Evolutionary conservation across 1,140 invertebrate genomes (phyloP).

Genomic region (Drosophila asahinai): DNA sequence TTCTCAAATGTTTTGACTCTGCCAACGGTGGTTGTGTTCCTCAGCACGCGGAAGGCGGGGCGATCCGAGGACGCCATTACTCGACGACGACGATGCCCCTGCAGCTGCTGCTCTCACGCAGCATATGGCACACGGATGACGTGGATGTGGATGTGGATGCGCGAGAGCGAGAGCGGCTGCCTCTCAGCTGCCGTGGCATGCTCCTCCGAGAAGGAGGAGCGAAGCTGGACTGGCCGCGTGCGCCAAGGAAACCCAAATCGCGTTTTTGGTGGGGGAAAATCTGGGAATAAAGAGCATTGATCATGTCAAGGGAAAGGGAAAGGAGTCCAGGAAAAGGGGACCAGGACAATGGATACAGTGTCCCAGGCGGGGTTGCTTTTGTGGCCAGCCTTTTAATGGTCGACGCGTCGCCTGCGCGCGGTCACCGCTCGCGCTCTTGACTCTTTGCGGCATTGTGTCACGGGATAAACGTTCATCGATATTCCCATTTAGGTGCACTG

Average conservation of each 20-base stretch:
- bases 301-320: constrained; percentile 34
- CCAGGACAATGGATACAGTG: constrained; percentile 10
- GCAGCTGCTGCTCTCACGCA: constrained; percentile 47
- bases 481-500: constrained; percentile 17
- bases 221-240: constrained; percentile 39
- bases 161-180: constrained; percentile 13
- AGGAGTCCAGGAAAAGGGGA: constrained; percentile 3
- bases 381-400: constrained; percentile 67
- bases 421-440: constrained; percentile 62
- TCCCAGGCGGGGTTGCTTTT: constrained; percentile 55
- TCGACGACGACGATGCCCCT: constrained; percentile 16
- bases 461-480: constrained; percentile 75
- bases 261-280: constrained; percentile 41
- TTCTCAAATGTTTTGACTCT: constrained; percentile 77
- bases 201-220: constrained; percentile 53
- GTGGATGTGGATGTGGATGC: background rate
- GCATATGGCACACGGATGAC: constrained; percentile 25
- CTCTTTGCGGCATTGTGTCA: constrained; percentile 72
- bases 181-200: constrained; percentile 63
- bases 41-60: constrained; percentile 62
- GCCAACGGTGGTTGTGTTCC: constrained; percentile 17
- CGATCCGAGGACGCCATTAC: constrained; percentile 68
- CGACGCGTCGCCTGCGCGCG: constrained; percentile 39
- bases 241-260: constrained; percentile 46
- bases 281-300: constrained; percentile 45